A percentile compares a stretch with the other conserved stretches of the same genome.
phyloP scores from a whole-genome alignment of 2,888 invertebrate genomes.

The Aleiodes alternator region DNA sequence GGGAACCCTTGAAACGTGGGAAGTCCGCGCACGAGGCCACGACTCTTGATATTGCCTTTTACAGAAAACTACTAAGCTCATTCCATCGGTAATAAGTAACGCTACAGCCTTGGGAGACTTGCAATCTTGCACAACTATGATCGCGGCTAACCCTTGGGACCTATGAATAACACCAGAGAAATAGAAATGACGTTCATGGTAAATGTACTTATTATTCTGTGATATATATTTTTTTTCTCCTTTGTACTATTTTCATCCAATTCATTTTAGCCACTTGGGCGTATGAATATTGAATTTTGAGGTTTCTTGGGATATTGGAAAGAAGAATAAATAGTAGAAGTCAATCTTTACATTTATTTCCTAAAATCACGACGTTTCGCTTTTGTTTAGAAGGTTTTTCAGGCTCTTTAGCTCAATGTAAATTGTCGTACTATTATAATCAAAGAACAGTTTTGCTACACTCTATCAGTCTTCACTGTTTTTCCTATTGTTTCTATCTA shows the following conservation, averaged over 20 bases:
- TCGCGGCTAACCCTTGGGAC: constrained; percentile 53
- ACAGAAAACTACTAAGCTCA: constrained; percentile 58
- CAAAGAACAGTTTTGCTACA: no score
- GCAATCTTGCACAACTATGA: constrained; percentile 51
- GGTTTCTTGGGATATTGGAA: no score
- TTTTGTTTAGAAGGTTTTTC: no score
- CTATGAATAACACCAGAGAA: constrained; percentile 52
- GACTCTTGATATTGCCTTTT: constrained; percentile 55
- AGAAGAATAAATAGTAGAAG: no score
- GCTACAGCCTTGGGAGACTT: constrained; percentile 55
- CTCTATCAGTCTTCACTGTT: no score
- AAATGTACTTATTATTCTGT: constrained; percentile 7
- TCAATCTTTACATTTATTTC: no score
- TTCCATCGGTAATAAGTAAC: constrained; percentile 59
- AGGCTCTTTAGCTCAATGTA: no score
- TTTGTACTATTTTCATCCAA: not conserved
- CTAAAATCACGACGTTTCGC: no score
- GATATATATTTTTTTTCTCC: not conserved
- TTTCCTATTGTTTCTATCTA: no score
- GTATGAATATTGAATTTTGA: not conserved
- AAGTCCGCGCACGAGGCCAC: constrained; percentile 57
- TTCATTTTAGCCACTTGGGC: not conserved
- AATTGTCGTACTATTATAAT: no score
- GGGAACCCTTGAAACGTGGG: constrained; percentile 63
- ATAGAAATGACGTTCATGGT: constrained; percentile 52